Conservation (phyloP, 1,140 invertebrate species). For the Macrosteles quadrilineatus region DNA sequence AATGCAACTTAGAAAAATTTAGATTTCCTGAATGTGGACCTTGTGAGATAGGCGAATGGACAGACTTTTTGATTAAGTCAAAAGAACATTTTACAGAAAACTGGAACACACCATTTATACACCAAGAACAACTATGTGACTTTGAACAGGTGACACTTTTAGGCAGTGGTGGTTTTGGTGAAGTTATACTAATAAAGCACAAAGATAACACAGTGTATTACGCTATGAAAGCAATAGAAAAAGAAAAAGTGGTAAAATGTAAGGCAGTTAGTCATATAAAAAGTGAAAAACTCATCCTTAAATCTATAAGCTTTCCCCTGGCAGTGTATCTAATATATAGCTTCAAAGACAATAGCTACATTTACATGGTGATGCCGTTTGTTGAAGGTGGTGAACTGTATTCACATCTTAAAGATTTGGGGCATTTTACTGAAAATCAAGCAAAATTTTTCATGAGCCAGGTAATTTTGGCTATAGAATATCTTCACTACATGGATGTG, state of each 20-base stretch:
- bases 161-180: constrained; percentile 87
- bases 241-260: constrained; percentile 79
- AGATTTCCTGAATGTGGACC: not conserved
- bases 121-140: constrained; percentile 44
- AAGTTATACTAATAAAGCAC: constrained; percentile 81
- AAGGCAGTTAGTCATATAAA: constrained; percentile 84
- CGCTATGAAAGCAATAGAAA: constrained; percentile 91
- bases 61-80: not conserved
- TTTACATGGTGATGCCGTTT: constrained; percentile 82
- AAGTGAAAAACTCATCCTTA: constrained; percentile 83
- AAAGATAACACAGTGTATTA: no score
- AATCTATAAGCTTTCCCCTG: constrained; percentile 78
- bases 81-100: not conserved
- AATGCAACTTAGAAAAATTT: no score
- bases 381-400: constrained; percentile 84
- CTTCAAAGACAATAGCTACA: constrained; percentile 83
- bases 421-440: constrained; percentile 75
- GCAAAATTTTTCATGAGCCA: constrained; percentile 91
- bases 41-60: not conserved
- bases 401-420: constrained; percentile 67
- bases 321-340: constrained; percentile 79
- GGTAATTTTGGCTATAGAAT: constrained; percentile 88
- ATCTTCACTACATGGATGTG: constrained; percentile 86
- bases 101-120: not conserved
- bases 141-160: constrained; percentile 68